Percentiles rank a stretch among this genome's conserved stretches.
Conservation (phyloP, 2,113 vertebrate species). For the Rostratula benghalensis region DNA sequence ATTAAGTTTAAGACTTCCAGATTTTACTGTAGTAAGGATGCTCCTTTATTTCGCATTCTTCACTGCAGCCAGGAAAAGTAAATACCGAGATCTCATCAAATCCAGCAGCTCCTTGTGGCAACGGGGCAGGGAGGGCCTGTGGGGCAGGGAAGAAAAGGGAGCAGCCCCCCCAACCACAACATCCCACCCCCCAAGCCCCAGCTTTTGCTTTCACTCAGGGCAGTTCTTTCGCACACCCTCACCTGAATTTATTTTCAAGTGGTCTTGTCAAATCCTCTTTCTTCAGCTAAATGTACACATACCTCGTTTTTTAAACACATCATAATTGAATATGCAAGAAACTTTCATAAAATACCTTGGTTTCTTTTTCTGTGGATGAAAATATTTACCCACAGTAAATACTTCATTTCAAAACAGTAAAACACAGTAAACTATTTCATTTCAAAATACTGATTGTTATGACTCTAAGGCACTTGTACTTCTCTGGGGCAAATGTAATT, state of each 20-base stretch:
- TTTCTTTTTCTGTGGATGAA: not conserved
- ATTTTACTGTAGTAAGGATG: no score
- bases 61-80: not conserved
- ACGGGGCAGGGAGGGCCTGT: not conserved
- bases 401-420: not conserved
- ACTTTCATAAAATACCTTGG: no score
- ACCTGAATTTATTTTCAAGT: not conserved
- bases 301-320: not conserved
- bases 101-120: not conserved
- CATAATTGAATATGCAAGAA: no score
- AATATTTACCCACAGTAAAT: no score
- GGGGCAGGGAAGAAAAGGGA: not conserved
- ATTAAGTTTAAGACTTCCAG: not conserved
- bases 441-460: not conserved
- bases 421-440: not conserved
- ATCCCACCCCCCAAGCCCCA: not conserved
- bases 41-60: not conserved
- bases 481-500: not conserved
- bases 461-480: not conserved
- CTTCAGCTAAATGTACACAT: not conserved
- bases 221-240: not conserved
- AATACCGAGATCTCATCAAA: no score
- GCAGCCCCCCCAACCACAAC: not conserved
- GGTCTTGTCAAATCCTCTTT: not conserved
- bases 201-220: not conserved